Evolutionary conservation across 2,888 invertebrate species (phyloP).

Genomic region (Mythimna impura): DNA sequence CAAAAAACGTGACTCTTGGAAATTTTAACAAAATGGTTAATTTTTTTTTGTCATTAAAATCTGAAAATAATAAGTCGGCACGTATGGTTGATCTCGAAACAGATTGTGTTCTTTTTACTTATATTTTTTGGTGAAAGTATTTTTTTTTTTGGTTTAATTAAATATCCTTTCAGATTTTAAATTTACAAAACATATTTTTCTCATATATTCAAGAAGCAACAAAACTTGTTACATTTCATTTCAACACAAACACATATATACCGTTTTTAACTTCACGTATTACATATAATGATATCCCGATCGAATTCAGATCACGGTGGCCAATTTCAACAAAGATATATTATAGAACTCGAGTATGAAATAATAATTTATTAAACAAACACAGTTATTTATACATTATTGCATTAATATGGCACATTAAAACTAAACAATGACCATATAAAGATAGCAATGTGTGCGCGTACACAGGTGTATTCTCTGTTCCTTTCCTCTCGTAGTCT

Average conservation of each 20-base stretch:
- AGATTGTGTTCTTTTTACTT: conserved; percentile 34
- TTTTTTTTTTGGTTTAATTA: not conserved
- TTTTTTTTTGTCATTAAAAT: conserved; percentile 58
- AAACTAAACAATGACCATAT: no score
- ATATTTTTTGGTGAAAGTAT: conserved; percentile 13
- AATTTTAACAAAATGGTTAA: conserved; percentile 42
- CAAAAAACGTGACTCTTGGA: conserved; percentile 61
- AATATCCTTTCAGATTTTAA: not conserved
- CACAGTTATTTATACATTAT: no score
- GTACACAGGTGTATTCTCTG: not conserved
- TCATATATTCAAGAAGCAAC: not conserved
- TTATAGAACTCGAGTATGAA: not conserved
- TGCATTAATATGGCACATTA: no score
- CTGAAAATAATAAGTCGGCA: conserved; percentile 48
- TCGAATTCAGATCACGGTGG: no score
- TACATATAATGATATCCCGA: no score
- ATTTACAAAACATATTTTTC: not conserved
- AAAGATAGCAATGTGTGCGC: not conserved
- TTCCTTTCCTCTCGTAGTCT: not conserved
- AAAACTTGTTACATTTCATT: not conserved
- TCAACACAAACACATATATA: no score
- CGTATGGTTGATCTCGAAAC: conserved; percentile 39
- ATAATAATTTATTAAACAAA: no score
- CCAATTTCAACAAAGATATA: no score
- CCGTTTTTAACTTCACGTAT: no score